Evolutionary conservation across 2,888 invertebrate genomes (phyloP), one percentile per base, ranked within the genome.

Genomic region (Parapristionchus giblindavisi): DNA sequence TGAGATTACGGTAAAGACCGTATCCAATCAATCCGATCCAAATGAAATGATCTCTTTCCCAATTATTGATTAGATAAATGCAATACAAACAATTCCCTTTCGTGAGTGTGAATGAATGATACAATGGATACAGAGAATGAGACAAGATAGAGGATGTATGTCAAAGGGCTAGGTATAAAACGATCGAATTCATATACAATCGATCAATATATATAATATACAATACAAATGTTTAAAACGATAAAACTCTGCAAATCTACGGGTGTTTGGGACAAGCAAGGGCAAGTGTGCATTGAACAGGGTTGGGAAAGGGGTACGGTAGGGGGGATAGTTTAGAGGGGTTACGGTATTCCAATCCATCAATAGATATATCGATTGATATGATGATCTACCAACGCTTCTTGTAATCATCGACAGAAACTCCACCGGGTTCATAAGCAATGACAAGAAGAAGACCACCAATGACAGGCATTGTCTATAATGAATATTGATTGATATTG

Each of bases 321-420:
- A 8, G 8, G 14, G 56, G 56, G 56, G 27, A 11, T 56, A 24
- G 56, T 29, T 11, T 6, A 24, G 34, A 36, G 24, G 63, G 63
- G 58, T 14, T 29, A 11, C 32, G 63, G 24, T 29, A 29, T 29
- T 58, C 11, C 24, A 11, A 27, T 11, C 27, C 17, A 17, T 21
- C 51, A n/a, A 51, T 51, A 51, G 14, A 51, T 51, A 14, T 51
- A 17, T 63, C 34, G n/a, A 48, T 51, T 17, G 17, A 66, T 43
- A 6, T 29, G 24, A 48, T 32, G 32, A 48, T 78, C 76, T 89
- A 96, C 96, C 96, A 99, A 89, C 94, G 93, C 91, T 99, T 99
- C 91, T 99, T 99, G 91, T 98, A 96, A 89, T 98, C 98, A 90
- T 99, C 99, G 95, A 99, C 96, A 79, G 97, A 97, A 54, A 97